These are phyloP conservation scores for Ashinkailepas kermadecensis DNA, from an alignment of 2,888 invertebrate species.

Conservation along the genomic window DNA sequence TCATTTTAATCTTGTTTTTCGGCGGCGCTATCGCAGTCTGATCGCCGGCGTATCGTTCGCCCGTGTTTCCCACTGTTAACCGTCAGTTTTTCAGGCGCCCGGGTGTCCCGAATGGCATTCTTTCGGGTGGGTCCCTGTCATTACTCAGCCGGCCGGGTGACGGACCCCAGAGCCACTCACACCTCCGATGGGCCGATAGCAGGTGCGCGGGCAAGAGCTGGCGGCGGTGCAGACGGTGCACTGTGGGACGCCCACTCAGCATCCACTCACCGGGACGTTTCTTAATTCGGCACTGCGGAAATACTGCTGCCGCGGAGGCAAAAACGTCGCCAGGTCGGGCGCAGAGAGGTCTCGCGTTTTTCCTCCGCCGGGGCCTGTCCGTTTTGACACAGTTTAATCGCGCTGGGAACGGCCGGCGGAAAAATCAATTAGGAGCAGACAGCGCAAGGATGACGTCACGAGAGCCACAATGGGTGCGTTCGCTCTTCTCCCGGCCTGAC, in stretches of 20 bases:
- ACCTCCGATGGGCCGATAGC: neutral
- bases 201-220: neutral
- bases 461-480: neutral
- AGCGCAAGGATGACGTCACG: neutral
- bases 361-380: neutral
- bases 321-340: neutral
- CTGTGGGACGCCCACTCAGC: neutral
- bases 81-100: neutral
- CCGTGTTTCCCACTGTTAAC: neutral
- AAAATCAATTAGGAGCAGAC: neutral
- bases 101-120: neutral
- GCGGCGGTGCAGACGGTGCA: neutral
- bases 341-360: neutral
- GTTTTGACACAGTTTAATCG: conserved; percentile 6
- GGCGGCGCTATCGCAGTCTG: neutral
- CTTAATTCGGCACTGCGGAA: too few species aligned
- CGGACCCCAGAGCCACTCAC: neutral
- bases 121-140: neutral
- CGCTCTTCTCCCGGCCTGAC: too few species aligned
- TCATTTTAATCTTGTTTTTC: conserved; percentile 15
- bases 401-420: neutral
- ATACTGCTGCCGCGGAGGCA: neutral
- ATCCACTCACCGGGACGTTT: neutral
- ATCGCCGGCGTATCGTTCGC: neutral
- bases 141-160: neutral